phyloP scores from a whole-genome alignment of 64 coral and sea anemone species.

The Orbicella faveolata region DNA sequence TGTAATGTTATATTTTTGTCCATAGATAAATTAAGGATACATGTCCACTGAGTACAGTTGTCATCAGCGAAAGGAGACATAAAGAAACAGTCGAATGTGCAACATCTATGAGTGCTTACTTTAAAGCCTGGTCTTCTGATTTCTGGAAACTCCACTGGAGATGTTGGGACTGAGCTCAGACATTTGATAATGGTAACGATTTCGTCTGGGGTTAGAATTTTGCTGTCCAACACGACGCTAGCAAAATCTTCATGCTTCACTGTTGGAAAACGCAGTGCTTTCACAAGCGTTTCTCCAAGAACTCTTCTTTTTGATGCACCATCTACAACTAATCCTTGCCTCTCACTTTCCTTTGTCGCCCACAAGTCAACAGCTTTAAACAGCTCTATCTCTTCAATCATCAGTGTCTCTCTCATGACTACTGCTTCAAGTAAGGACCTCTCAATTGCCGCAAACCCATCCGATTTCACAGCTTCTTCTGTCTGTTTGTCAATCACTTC shows the following conservation, averaged over 20 bases:
- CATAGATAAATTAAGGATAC: background rate
- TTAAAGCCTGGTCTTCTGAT: background rate
- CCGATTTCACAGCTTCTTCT: background rate
- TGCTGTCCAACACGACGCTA: background rate
- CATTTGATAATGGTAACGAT: background rate
- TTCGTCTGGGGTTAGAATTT: constrained; percentile 17
- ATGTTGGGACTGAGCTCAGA: background rate
- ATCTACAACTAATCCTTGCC: background rate
- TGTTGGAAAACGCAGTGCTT: background rate
- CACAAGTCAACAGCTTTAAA: constrained; percentile 6
- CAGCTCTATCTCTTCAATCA: background rate
- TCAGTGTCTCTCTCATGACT: background rate
- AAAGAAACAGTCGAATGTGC: background rate
- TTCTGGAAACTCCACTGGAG: background rate
- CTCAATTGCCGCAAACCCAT: background rate
- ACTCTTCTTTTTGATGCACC: background rate
- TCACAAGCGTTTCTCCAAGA: background rate
- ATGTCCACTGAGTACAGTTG: too few species aligned
- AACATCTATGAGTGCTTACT: background rate
- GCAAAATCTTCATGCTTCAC: background rate
- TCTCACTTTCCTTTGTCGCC: background rate
- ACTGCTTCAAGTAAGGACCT: constrained; percentile 7
- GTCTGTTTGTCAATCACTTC: background rate
- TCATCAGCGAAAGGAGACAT: background rate
- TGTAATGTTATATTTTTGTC: constrained; percentile 12